Evolutionary conservation across 2,113 vertebrate species (phyloP).

Genomic region (Brachyhypopomus occidentalis): DNA sequence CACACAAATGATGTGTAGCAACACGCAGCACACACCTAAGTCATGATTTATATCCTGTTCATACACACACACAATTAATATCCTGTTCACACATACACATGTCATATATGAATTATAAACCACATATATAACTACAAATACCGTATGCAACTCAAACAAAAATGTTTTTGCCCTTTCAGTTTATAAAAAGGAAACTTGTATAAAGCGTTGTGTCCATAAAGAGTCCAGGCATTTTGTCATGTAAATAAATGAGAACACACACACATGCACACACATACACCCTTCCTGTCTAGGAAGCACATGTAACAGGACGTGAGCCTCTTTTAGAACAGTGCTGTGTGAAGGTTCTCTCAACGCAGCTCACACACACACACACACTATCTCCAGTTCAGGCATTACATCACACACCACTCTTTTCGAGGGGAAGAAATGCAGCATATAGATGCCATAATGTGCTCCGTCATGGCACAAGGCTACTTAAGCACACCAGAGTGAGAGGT

Average conservation of each 20-base stretch:
- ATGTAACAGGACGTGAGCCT: not conserved
- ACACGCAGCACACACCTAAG: conserved; percentile 10
- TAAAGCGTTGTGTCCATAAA: too few species aligned
- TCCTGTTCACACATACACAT: too few species aligned
- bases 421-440: not conserved
- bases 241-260: not conserved
- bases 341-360: not conserved
- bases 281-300: conserved; percentile 45
- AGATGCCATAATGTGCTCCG: not conserved
- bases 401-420: not conserved
- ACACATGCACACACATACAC: conserved; percentile 15
- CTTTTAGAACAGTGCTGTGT: not conserved
- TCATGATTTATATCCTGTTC: too few species aligned
- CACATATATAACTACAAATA: too few species aligned
- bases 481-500: not conserved
- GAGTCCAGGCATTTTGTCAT: not conserved
- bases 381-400: not conserved
- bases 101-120: too few species aligned
- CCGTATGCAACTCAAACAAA: too few species aligned
- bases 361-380: not conserved
- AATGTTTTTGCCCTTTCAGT: too few species aligned
- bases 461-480: not conserved
- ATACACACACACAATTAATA: not conserved
- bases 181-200: too few species aligned
- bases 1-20: conserved; percentile 3